A percentile compares a stretch with the other conserved stretches of the same genome.
phyloP scores from a whole-genome alignment of 2,888 invertebrate species.

The Agapetus fuscipes region DNA sequence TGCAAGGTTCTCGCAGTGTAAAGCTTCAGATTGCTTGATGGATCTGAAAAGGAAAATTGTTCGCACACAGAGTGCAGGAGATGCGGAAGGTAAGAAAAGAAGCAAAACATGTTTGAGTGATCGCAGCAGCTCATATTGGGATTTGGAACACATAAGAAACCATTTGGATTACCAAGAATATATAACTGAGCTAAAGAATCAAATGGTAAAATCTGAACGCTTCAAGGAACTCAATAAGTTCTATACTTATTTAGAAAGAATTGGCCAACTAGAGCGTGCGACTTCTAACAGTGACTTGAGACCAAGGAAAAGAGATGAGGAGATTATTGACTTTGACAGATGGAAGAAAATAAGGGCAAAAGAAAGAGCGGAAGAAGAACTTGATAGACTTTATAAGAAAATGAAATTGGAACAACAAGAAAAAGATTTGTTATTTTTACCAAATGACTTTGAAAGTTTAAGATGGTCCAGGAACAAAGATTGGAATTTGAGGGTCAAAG shows the following conservation, averaged over 20 bases:
- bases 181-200: conserved; percentile 53
- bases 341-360: conserved; percentile 74
- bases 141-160: conserved; percentile 29
- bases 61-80: conserved; percentile 58
- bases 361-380: conserved; percentile 74
- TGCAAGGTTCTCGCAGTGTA: conserved; percentile 35
- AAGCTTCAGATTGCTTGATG: conserved; percentile 30
- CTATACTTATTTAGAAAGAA: conserved; percentile 75
- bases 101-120: conserved; percentile 20
- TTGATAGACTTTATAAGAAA: conserved; percentile 65
- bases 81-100: conserved; percentile 36
- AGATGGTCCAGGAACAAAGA: conserved; percentile 71
- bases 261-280: conserved; percentile 70
- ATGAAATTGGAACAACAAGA: conserved; percentile 70
- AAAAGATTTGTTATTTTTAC: conserved; percentile 73
- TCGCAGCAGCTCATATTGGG: conserved; percentile 29
- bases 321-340: conserved; percentile 77
- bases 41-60: conserved; percentile 35
- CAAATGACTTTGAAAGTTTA: conserved; percentile 61
- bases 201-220: conserved; percentile 61
- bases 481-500: conserved; percentile 67
- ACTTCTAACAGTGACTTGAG: conserved; percentile 61
- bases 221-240: conserved; percentile 80
- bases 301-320: conserved; percentile 64
- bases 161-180: conserved; percentile 60